Evolutionary conservation across 1,140 invertebrate species (phyloP), one percentile per base, ranked within the genome.

Genomic region (Drosophila suzukii): DNA sequence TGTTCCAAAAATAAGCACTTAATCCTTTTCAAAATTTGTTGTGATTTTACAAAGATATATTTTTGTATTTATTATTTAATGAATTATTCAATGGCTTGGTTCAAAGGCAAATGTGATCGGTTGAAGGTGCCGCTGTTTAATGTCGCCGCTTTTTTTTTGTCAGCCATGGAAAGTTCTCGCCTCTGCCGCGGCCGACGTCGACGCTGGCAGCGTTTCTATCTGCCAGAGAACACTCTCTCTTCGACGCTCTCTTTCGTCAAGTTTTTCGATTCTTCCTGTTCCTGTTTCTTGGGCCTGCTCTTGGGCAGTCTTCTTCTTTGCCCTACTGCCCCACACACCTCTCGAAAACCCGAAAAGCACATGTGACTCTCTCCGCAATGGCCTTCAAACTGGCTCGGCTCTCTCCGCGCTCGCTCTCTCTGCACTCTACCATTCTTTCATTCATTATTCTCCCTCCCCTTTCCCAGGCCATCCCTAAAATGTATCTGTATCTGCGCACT

Each of bases 71-170:
- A 32, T 17, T 70, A n/a, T 71, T 41, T 38, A 41, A 49, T 36
- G 6, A 10, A 24, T 47, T 55, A 38, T 68, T 39, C 27, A n/a
- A 62, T 36, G 27, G 44, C 38, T 46, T 51, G 41, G 8, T 27
- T 32, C 15, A 13, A 38, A 38, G 53, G 60, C 59, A 36, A 43
- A 70, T 90, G 80, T 80, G 90, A 91, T 91, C 90, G 60, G 75
- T 82, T 79, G 66, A 91, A 91, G 83, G 90, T 88, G 81, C 78
- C 83, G 78, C 54, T 81, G 83, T 78, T 79, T 74, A 91, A 91
- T 91, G 90, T 68, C 83, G 74, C 74, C 50, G 82, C 65, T 67
- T 68, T 86, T 78, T 65, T 46, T 78, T 65, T 46, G 63, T 70
- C 49, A 36, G 55, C 43, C 71, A 88, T 90, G 83, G 90, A 91